Evolutionary conservation across 2,888 invertebrate species (phyloP), one percentile per base, ranked within the genome.

Genomic region (Synanthedon andrenaeformis): DNA sequence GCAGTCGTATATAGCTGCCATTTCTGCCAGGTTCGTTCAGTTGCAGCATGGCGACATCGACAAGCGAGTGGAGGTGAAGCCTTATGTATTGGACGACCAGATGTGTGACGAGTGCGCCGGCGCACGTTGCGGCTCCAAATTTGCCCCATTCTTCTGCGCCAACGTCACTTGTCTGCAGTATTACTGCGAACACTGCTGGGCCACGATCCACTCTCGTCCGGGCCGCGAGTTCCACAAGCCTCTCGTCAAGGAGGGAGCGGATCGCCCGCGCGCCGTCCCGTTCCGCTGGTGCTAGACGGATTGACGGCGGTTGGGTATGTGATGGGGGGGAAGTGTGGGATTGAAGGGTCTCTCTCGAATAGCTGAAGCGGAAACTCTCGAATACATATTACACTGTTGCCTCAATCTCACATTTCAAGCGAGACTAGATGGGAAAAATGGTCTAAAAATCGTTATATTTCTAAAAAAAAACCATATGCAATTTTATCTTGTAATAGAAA

Each of bases 51-150:
- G 97, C 10, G 99, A 99, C 82, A 98, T 99, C 70, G 98, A 99
- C 86, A 99, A 99, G 85, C 91, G 98, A 73, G 98, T 98, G 51
- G 92, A 93, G 88, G 97, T 98, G 69, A 99, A 99, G 89, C 99
- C 99, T 60, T 99, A 99, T 86, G 98, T 99, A 61, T 90, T 99
- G 78, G 99, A 99, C 84, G 99, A 99, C 85, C 99, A 99, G 90
- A 96, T 98, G 95, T 99, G 99, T 83, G 99, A 99, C 85, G 99
- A 99, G 88, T 99, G 99, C 88, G 97, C 97, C 72, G 99, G 99
- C 61, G 96, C 96, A 57, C 92, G 98, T 58, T 99, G 98, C 87
- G 96, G 97, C 58, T 98, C 98, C 64, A 98, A 98, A 87, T 99
- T 98, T 82, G 99, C 99, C 61, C 99, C 99, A 17, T 99, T 99